Percentiles rank a stretch among this genome's conserved stretches.
Evolutionary conservation across 2,888 invertebrate species (phyloP).

Genomic region (Polydesmus complanatus): DNA sequence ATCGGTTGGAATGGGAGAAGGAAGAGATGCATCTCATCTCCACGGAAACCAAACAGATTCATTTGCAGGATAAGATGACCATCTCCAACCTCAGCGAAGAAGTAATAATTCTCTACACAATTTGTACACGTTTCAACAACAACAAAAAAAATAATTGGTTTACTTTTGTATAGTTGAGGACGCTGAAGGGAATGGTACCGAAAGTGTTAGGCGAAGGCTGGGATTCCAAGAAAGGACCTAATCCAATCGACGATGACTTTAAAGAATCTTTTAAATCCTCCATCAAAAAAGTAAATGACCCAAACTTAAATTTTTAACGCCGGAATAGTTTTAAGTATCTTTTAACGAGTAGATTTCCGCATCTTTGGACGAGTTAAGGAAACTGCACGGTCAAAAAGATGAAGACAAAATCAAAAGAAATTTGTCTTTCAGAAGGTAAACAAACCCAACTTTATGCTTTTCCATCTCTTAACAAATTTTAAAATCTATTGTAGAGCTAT

Average conservation of each 20-base stretch:
- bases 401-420: conserved; percentile 17
- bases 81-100: conserved; percentile 13
- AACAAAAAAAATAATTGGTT: not conserved
- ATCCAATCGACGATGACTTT: not conserved
- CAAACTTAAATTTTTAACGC: not conserved
- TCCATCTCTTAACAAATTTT: not conserved
- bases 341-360: conserved; percentile 6
- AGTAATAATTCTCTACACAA: not conserved
- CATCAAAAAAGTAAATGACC: conserved; percentile 10
- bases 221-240: not conserved
- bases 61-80: conserved; percentile 2
- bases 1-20: conserved; percentile 50
- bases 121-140: not conserved
- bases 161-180: conserved; percentile 9
- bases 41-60: conserved; percentile 6
- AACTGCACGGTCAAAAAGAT: conserved; percentile 15
- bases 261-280: conserved; percentile 12
- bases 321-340: not conserved
- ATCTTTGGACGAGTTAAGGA: conserved; percentile 37
- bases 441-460: not conserved
- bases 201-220: conserved; percentile 1
- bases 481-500: conserved; percentile 1
- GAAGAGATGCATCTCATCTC: conserved; percentile 21
- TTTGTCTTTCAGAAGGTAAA: conserved; percentile 17
- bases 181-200: conserved; percentile 10